Base-by-base conservation (phyloP, 1,140 invertebrate genomes). In the Dreissena polymorpha region DNA sequence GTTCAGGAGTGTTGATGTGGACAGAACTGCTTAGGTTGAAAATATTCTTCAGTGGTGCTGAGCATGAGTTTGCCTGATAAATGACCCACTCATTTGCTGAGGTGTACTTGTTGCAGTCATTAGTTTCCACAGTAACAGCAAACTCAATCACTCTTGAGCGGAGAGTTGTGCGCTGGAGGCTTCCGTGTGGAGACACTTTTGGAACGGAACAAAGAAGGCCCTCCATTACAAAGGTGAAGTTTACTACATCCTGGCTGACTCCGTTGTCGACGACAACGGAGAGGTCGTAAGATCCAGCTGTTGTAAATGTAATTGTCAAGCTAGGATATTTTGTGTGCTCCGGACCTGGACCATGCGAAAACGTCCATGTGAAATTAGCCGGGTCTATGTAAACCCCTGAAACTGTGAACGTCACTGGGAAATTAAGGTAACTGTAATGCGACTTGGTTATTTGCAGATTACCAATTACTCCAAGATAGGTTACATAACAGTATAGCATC, bases 81-180 rank as follows among this genome's bases (percentile, higher is more conserved):
- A 91, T 80, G 23, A 29, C 72, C 90, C 90, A 91, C 12, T 63
- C 55, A 68, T 91, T 87, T 0, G 57, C 27, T 10, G 88, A 82
- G 21, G 82, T 72, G 65, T 91, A 91, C 12, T 75, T 12, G 16
- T 60, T 75, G 76, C 90, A 91, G 16, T 75, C 85, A 14, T 74
- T 70, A 21, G 79, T 82, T 63, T 87, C 78, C 7, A 91, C 75
- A 50, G 69, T 72, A 10, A 88, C 86, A 57, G 89, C 88, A 63
- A 91, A 85, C 14, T 87, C 84, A 1, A 89, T 18, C 2, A 64
- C 39, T 27, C 77, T 57, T 13, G 90, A 89, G 25, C 86, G 84
- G 13, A 75, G 74, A 14, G 78, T 75, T 0, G 74, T 82, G n/a
- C 83, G 79, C 10, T 70, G 50, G 5, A 69, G 25, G 12, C 51